These are phyloP conservation scores for Hycleus cichorii DNA, from an alignment of 1,140 invertebrate species.

Conservation along the genomic window DNA sequence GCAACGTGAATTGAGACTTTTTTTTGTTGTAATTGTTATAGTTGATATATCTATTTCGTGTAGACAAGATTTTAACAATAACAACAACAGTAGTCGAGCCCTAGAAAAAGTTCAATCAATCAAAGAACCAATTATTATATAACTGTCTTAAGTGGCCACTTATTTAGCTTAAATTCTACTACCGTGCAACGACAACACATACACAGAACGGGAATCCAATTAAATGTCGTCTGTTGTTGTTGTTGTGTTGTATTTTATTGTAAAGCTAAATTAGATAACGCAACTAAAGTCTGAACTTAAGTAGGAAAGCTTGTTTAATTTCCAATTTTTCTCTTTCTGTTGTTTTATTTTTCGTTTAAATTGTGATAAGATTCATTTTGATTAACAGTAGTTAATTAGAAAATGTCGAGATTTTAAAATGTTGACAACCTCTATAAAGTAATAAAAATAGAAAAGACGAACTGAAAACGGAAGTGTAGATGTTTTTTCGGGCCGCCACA, in stretches of 20 bases:
- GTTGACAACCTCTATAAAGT: not conserved
- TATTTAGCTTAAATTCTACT: constrained; percentile 10
- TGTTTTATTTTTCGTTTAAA: not conserved
- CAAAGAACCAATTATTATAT: constrained; percentile 21
- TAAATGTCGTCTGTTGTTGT: constrained; percentile 14
- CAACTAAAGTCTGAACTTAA: constrained; percentile 7
- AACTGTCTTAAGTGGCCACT: constrained; percentile 19
- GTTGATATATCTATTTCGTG: no score
- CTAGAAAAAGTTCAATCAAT: constrained; percentile 10
- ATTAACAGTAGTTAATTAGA: not conserved
- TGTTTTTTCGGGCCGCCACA: constrained; percentile 19
- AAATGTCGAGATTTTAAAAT: not conserved
- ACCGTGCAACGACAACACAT: constrained; percentile 6
- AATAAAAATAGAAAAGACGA: not conserved
- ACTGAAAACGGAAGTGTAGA: constrained; percentile 1
- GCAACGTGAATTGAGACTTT: no score
- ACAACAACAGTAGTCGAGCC: no score
- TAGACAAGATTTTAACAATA: no score
- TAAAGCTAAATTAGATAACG: constrained; percentile 14
- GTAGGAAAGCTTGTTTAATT: constrained; percentile 16
- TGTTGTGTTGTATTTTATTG: not conserved
- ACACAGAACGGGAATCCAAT: constrained; percentile 9
- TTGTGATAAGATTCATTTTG: not conserved
- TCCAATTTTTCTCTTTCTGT: not conserved
- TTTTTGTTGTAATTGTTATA: no score